Conservation (phyloP, 2,888 invertebrate genomes). For the Stictocephala bisonia region DNA sequence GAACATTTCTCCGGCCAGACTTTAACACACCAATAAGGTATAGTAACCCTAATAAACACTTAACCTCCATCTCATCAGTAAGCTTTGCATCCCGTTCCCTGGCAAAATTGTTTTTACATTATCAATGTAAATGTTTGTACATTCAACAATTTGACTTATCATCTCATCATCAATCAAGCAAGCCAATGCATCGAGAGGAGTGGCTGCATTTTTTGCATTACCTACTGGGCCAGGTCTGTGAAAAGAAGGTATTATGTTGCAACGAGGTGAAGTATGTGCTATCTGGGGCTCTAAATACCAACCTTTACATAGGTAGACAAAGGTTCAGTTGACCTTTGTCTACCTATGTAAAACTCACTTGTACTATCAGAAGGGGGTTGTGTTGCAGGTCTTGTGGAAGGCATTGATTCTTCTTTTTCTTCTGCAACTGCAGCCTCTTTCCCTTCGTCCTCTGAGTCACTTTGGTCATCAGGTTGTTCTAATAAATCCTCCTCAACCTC, state of each 20-base stretch:
- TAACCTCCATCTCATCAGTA: conserved; percentile 45
- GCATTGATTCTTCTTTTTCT: not conserved
- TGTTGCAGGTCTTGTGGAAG: not conserved
- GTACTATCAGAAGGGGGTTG: not conserved
- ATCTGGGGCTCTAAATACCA: conserved; percentile 21
- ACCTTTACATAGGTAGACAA: not conserved
- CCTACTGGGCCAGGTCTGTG: conserved; percentile 24
- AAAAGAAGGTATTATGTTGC: conserved; percentile 18
- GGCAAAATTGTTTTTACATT: conserved; percentile 1
- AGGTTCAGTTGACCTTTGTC: not conserved
- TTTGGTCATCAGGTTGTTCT: not conserved
- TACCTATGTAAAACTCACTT: conserved; percentile 30
- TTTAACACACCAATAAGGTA: conserved; percentile 28
- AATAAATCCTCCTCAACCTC: not conserved
- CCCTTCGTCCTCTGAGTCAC: not conserved
- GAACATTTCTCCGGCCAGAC: conserved; percentile 49
- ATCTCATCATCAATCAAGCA: conserved; percentile 30
- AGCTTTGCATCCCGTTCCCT: conserved; percentile 23
- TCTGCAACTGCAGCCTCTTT: not conserved
- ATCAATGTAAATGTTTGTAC: conserved; percentile 24
- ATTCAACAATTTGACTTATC: conserved; percentile 10
- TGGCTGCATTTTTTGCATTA: conserved; percentile 3
- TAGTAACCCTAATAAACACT: conserved; percentile 53
- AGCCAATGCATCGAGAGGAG: not conserved
- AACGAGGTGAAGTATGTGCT: not conserved